These are phyloP conservation scores for Amphiduros pacificus DNA, from an alignment of 2,888 invertebrate species.

Conservation along the genomic window DNA sequence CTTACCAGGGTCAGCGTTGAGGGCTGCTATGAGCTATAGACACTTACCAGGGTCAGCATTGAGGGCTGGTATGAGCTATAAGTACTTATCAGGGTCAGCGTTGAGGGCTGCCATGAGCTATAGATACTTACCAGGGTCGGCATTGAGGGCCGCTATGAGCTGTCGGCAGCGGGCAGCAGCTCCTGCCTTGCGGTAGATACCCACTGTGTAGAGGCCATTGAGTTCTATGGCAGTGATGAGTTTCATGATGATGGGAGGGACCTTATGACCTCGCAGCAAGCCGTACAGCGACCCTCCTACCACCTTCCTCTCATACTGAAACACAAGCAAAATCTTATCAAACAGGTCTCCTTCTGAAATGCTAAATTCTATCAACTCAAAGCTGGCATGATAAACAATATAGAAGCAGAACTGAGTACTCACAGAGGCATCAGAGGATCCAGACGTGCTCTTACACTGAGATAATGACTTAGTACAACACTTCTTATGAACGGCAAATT, in stretches of 20 bases:
- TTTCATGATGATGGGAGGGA: constrained; percentile 85
- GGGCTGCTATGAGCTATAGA: no score
- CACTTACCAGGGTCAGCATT: no score
- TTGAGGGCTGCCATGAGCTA: not conserved
- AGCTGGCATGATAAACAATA: no score
- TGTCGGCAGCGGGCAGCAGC: constrained; percentile 59
- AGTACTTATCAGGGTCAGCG: no score
- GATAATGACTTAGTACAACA: constrained; percentile 76
- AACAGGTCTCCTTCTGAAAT: no score
- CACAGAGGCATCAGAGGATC: not conserved
- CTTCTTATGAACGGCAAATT: constrained; percentile 91
- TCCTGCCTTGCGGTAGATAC: constrained; percentile 88
- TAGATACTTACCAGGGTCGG: constrained; percentile 22
- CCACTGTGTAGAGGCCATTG: constrained; percentile 88
- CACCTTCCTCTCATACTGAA: constrained; percentile 59
- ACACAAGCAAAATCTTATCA: not conserved
- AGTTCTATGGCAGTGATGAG: constrained; percentile 88
- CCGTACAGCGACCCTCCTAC: constrained; percentile 81
- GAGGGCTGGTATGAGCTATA: no score
- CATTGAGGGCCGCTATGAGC: constrained; percentile 58
- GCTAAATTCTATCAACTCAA: no score
- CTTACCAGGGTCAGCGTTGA: no score
- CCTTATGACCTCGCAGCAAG: constrained; percentile 69
- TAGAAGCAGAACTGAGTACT: no score
- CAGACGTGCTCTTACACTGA: constrained; percentile 45